Percentiles rank a stretch among this genome's conserved stretches.
Conservation (phyloP, 1,140 invertebrate species). For the Nephotettix cincticeps region DNA sequence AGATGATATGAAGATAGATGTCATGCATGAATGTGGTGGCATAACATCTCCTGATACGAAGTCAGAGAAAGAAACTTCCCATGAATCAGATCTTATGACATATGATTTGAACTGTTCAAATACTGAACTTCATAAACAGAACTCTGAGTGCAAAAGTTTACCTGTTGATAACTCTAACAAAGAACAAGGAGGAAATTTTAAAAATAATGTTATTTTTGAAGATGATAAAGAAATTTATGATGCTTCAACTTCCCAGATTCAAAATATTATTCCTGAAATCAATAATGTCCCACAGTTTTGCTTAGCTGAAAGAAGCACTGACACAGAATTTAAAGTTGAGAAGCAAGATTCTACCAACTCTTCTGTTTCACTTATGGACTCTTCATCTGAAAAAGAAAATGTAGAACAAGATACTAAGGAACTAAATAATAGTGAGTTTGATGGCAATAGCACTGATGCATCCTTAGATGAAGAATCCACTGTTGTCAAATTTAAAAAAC, state of each 20-base stretch:
- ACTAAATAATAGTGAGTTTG: not conserved
- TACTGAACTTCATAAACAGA: no score
- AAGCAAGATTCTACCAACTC: not conserved
- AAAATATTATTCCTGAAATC: not conserved
- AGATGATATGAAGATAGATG: conserved; percentile 14
- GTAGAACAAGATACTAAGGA: not conserved
- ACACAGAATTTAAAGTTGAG: no score
- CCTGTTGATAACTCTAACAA: no score
- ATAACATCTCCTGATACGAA: not conserved
- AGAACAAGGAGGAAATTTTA: no score
- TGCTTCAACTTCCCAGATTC: no score
- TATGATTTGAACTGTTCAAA: no score
- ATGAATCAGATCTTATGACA: no score
- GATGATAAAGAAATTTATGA: no score
- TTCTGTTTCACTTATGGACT: not conserved
- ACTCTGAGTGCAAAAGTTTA: no score
- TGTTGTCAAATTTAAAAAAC: conserved; percentile 36
- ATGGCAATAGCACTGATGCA: not conserved
- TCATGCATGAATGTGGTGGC: not conserved
- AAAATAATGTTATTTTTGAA: no score
- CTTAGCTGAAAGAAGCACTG: no score
- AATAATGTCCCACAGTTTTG: no score
- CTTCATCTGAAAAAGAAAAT: not conserved
- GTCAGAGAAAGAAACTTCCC: not conserved
- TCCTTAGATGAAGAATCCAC: not conserved